Base-by-base conservation (phyloP, 2,797 vertebrate genomes). In the Spheniscus humboldti region DNA sequence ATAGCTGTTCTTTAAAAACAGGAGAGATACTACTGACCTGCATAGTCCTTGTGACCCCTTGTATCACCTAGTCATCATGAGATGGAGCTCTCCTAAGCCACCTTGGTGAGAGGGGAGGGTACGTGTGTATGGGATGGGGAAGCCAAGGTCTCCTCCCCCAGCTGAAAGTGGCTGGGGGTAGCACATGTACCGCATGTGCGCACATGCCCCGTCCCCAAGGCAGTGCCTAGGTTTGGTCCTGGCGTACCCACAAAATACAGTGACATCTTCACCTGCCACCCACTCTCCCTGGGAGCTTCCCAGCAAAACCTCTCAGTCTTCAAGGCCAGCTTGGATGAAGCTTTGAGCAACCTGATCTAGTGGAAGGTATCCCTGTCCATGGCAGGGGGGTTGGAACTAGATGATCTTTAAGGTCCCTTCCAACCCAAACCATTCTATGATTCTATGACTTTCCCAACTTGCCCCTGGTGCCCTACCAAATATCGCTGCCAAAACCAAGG, bases 21-120 rank as follows among this genome's bases (percentile, higher is more conserved):
- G 9, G 20, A 81, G n/a, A 80, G 48, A 9, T 83, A 15, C 30
- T 66, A 0, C 31, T 66, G 50, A 18, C 24, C 45, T 83, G 68
- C 24, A 22, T 5, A 24, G 57, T 25, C 57, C 35, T 56, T 18
- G 67, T 31, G 27, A 43, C 6, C 53, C 25, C 13, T 60, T 1
- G 10, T 35, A 1, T 14, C 45, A 7, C 59, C n/a, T n/a, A 30
- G 7, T 55, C 0, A 2, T 35, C 1, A 0, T 8, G 67, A 37
- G 52, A 9, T 18, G 63, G 52, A 85, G 39, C 33, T 77, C 52
- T 80, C 11, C n/a, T 52, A 7, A 68, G 11, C 10, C 15, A 19
- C 4, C 12, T 18, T 0, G 2, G 35, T 1, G 27, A 35, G 37
- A 67, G 10, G 15, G 17, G 18, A 77, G 8, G 19, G 24, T 28